Conservation (phyloP, 2,797 vertebrate genomes). For the Falco naumanni region DNA sequence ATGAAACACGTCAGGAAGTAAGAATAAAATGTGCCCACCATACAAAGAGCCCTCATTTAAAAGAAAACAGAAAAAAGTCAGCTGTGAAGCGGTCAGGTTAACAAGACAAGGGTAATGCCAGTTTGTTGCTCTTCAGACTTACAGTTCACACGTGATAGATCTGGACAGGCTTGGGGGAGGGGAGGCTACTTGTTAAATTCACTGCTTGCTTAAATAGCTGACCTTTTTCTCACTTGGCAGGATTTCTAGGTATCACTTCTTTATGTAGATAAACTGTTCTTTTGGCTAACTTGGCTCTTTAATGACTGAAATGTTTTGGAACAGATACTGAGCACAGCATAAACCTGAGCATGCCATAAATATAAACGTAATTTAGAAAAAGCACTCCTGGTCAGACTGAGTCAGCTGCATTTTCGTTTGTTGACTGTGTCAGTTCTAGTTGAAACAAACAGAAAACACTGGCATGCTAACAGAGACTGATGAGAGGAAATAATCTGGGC, state of each 20-base stretch:
- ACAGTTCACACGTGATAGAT: neutral
- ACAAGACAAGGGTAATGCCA: neutral
- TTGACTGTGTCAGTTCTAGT: neutral
- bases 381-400: neutral
- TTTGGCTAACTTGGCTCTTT: conserved; percentile 21
- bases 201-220: conserved; percentile 12
- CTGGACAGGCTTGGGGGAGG: neutral
- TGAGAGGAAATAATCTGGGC: neutral
- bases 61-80: neutral
- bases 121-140: neutral
- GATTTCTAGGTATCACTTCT: neutral
- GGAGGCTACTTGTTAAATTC: neutral
- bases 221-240: conserved; percentile 38
- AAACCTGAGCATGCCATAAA: neutral
- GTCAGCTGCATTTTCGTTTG: neutral
- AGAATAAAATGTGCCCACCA: neutral
- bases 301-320: conserved; percentile 29
- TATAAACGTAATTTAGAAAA: neutral
- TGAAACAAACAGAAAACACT: neutral
- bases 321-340: neutral
- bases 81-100: neutral
- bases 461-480: neutral
- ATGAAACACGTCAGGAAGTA: neutral
- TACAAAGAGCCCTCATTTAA: neutral
- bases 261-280: conserved; percentile 18